A percentile compares a stretch with the other conserved stretches of the same genome.
These are phyloP conservation scores for Ceryle rudis DNA, from an alignment of 2,797 vertebrate species.

Conservation along the genomic window DNA sequence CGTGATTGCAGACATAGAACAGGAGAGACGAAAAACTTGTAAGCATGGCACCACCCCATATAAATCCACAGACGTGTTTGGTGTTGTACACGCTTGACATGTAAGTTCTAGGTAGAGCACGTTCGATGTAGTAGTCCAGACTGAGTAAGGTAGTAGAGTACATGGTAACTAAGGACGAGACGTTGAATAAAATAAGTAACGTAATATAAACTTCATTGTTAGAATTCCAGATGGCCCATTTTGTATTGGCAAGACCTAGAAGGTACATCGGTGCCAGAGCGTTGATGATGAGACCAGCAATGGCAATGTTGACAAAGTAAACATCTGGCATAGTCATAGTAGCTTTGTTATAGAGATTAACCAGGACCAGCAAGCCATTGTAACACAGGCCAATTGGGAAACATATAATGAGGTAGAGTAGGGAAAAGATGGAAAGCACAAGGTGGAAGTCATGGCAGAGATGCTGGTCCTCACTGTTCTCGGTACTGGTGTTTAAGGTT, in stretches of 20 bases:
- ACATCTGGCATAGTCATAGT: slow-evolving; percentile 98
- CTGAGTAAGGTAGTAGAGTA: slow-evolving; percentile 96
- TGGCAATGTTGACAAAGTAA: slow-evolving; percentile 97
- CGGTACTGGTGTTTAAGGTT: slow-evolving; percentile 88
- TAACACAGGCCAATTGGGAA: slow-evolving; percentile 93
- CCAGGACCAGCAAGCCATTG: slow-evolving; percentile 91
- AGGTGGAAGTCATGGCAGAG: slow-evolving; percentile 93
- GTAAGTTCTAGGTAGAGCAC: slow-evolving; percentile 93
- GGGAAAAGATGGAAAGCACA: slow-evolving; percentile 88
- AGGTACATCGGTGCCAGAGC: slow-evolving; percentile 90
- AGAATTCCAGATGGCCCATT: slow-evolving; percentile 91
- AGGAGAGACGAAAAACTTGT: slow-evolving; percentile 97
- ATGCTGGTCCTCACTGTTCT: slow-evolving; percentile 81
- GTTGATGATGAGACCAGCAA: slow-evolving; percentile 92
- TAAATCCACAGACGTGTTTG: slow-evolving; percentile 95
- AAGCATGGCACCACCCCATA: slow-evolving; percentile 97
- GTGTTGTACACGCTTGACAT: slow-evolving; percentile 99
- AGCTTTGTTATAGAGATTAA: slow-evolving; percentile 93
- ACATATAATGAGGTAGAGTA: slow-evolving; percentile 93
- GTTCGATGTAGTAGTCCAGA: slow-evolving; percentile 96
- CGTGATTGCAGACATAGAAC: slow-evolving; percentile 95
- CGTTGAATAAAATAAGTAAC: slow-evolving; percentile 94
- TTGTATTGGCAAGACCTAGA: slow-evolving; percentile 87
- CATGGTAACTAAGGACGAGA: slow-evolving; percentile 94
- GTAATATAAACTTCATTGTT: slow-evolving; percentile 92